Conservation (phyloP, 2,113 vertebrate genomes). For the Antigone vipio region DNA sequence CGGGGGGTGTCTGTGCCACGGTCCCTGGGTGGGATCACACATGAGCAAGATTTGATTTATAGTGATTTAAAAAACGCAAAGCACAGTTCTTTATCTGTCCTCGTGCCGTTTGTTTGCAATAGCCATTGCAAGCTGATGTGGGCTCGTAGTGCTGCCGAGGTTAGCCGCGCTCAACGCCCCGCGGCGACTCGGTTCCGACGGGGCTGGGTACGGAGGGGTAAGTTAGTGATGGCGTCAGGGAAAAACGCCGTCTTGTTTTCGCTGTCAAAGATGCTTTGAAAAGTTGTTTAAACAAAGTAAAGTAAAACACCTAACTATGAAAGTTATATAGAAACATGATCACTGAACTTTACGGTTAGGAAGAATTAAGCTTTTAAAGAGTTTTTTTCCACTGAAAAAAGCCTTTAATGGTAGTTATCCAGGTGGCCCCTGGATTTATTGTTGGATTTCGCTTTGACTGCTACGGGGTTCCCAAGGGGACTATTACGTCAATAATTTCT, state of each 20-base stretch:
- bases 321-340: slow-evolving; percentile 55
- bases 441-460: slow-evolving; percentile 76
- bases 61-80: background rate
- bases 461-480: slow-evolving; percentile 68
- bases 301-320: slow-evolving; percentile 27
- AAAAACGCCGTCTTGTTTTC: background rate
- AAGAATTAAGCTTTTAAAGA: slow-evolving; percentile 79
- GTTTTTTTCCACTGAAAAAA: slow-evolving; percentile 61
- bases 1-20: background rate
- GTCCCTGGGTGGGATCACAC: background rate
- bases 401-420: slow-evolving; percentile 71
- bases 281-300: slow-evolving; percentile 51
- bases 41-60: background rate
- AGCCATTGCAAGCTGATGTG: background rate
- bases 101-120: background rate
- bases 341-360: slow-evolving; percentile 67
- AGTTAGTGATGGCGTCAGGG: background rate
- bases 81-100: background rate
- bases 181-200: background rate
- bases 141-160: background rate
- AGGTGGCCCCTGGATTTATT: slow-evolving; percentile 80
- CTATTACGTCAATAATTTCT: slow-evolving; percentile 79
- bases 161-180: background rate
- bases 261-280: slow-evolving; percentile 20
- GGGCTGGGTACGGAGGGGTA: background rate